phyloP scores from a whole-genome alignment of 2,797 vertebrate species.

The Pangasius larnaudii region DNA sequence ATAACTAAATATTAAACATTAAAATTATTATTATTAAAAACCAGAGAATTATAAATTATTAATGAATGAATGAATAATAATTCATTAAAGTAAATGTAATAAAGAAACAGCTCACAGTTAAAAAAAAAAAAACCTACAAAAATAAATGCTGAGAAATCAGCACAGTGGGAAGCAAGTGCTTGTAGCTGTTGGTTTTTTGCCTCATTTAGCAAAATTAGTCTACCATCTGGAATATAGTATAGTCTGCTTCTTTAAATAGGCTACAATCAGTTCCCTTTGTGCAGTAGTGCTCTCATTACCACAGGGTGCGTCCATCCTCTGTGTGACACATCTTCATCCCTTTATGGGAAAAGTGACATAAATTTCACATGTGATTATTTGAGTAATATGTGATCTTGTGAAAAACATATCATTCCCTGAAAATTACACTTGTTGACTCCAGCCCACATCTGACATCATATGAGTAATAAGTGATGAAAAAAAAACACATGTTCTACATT shows the following conservation, averaged over 20 bases:
- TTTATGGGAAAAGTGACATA: neutral
- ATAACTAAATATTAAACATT: neutral
- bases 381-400: neutral
- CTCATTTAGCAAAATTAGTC: constrained; percentile 34
- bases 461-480: neutral
- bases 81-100: neutral
- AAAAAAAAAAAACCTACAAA: neutral
- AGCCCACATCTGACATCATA: neutral
- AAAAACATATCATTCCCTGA: neutral
- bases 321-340: neutral
- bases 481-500: neutral
- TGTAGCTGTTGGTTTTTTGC: constrained; percentile 23
- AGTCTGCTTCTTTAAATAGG: constrained; percentile 16
- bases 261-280: constrained; percentile 8
- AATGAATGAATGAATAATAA: neutral
- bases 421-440: neutral
- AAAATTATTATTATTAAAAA: neutral
- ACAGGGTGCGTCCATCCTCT: neutral
- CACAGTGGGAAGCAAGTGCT: constrained; percentile 23
- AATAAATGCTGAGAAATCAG: neutral
- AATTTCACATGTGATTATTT: neutral
- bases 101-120: neutral
- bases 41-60: neutral
- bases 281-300: neutral
- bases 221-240: constrained; percentile 30